Evolutionary conservation across 2,888 invertebrate genomes (phyloP).

Genomic region (Mythimna albipuncta): DNA sequence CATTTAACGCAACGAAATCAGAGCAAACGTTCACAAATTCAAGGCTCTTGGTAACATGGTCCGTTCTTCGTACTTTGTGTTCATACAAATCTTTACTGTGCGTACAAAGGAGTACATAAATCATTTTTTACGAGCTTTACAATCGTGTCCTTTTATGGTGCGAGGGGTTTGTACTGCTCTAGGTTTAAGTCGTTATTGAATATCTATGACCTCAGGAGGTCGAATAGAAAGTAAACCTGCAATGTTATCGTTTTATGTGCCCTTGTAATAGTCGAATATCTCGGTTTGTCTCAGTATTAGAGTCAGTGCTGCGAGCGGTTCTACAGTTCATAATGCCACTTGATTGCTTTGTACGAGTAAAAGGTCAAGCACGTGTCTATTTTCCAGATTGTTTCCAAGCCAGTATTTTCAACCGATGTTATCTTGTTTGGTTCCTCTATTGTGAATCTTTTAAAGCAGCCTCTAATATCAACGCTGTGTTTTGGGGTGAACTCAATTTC

Average conservation of each 20-base stretch:
- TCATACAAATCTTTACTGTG: constrained; percentile 69
- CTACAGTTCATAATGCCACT: constrained; percentile 20
- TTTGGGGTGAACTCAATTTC: constrained; percentile 33
- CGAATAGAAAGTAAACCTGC: constrained; percentile 46
- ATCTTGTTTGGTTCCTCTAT: not conserved
- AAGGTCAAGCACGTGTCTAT: constrained; percentile 40
- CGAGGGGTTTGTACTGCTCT: constrained; percentile 52
- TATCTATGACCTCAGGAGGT: constrained; percentile 58
- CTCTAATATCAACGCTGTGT: constrained; percentile 3
- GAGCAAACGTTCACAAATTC: constrained; percentile 47
- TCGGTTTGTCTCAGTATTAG: constrained; percentile 6
- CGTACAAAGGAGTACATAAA: constrained; percentile 79
- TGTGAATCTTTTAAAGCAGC: constrained; percentile 8
- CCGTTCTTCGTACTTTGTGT: constrained; percentile 66
- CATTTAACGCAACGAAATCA: constrained; percentile 53
- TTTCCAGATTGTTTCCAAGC: constrained; percentile 11
- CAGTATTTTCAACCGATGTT: not conserved
- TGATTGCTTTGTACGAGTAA: constrained; percentile 26
- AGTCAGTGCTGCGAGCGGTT: constrained; percentile 16
- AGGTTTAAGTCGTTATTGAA: constrained; percentile 56
- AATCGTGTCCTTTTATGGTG: constrained; percentile 65
- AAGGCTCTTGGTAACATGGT: constrained; percentile 62
- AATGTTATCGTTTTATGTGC: constrained; percentile 31
- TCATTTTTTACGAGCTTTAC: constrained; percentile 78
- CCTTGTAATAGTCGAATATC: constrained; percentile 27